Evolutionary conservation across 2,888 invertebrate species (phyloP).

Genomic region (Lepas anatifera): DNA sequence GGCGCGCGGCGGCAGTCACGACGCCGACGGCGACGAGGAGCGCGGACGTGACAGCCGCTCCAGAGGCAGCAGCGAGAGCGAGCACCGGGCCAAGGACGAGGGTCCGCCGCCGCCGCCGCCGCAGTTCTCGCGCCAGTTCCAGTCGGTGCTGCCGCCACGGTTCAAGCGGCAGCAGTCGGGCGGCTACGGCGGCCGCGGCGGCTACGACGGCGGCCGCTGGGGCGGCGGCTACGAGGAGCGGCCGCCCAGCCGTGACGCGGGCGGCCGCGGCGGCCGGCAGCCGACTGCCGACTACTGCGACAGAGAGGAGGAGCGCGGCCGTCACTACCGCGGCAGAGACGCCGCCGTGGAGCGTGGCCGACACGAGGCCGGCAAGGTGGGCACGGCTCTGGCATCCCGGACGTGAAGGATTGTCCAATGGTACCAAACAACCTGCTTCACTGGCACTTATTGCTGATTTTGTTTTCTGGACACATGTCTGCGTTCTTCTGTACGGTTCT

Average conservation of each 20-base stretch:
- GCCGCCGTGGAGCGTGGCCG: too few relatives aligned
- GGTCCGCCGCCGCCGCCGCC: slow-evolving; percentile 41
- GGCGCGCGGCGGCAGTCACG: neutral
- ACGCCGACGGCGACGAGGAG: neutral
- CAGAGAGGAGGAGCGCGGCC: neutral
- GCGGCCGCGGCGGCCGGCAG: neutral
- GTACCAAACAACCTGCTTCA: too few relatives aligned
- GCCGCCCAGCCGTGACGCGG: neutral
- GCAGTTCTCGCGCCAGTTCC: slow-evolving; percentile 59
- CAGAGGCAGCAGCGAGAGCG: neutral
- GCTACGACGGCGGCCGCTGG: neutral
- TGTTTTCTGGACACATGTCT: too few relatives aligned
- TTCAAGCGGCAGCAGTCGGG: slow-evolving; percentile 58
- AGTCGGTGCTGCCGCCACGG: slow-evolving; percentile 71
- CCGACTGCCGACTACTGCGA: neutral
- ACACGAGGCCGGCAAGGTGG: too few relatives aligned
- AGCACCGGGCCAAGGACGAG: neutral
- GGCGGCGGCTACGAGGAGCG: neutral
- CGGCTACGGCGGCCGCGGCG: neutral
- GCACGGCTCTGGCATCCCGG: too few relatives aligned
- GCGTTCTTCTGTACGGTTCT: too few relatives aligned
- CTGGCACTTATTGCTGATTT: too few relatives aligned
- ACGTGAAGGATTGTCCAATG: too few relatives aligned
- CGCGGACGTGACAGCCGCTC: neutral
- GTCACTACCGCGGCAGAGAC: too few relatives aligned